These are phyloP conservation scores for Papilio demoleus DNA, from an alignment of 2,888 invertebrate species.

Conservation along the genomic window DNA sequence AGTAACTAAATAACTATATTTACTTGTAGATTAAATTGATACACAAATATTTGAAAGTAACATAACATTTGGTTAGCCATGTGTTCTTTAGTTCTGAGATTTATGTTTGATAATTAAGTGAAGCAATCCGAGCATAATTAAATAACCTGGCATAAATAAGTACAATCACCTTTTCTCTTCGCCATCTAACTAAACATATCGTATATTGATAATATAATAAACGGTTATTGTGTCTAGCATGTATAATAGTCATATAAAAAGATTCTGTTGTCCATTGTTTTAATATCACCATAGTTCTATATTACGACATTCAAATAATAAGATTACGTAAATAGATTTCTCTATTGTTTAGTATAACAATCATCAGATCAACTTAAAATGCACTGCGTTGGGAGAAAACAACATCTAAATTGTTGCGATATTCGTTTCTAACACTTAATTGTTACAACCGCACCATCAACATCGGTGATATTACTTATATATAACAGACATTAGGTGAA, in stretches of 20 bases:
- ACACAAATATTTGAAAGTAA: neutral
- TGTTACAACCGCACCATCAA: neutral
- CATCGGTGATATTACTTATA: too few relatives aligned
- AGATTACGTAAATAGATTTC: constrained; percentile 9
- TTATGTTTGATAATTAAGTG: neutral
- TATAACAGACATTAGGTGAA: too few relatives aligned
- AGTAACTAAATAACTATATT: neutral
- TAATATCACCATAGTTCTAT: constrained; percentile 7
- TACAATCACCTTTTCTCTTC: constrained; percentile 11
- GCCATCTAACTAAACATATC: neutral
- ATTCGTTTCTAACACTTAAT: neutral
- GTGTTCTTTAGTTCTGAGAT: neutral
- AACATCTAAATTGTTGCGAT: neutral
- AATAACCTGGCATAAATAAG: neutral
- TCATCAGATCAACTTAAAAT: neutral
- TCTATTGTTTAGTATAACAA: neutral
- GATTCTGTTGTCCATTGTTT: constrained; percentile 15
- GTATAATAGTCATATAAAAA: constrained; percentile 1
- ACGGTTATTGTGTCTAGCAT: constrained; percentile 16
- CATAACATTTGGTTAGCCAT: neutral
- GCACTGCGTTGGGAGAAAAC: neutral
- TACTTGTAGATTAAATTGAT: neutral
- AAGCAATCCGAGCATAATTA: neutral
- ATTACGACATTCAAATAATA: neutral
- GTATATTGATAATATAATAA: neutral